phyloP scores from a whole-genome alignment of 1,140 invertebrate species.

The Drosophila ananassae region DNA sequence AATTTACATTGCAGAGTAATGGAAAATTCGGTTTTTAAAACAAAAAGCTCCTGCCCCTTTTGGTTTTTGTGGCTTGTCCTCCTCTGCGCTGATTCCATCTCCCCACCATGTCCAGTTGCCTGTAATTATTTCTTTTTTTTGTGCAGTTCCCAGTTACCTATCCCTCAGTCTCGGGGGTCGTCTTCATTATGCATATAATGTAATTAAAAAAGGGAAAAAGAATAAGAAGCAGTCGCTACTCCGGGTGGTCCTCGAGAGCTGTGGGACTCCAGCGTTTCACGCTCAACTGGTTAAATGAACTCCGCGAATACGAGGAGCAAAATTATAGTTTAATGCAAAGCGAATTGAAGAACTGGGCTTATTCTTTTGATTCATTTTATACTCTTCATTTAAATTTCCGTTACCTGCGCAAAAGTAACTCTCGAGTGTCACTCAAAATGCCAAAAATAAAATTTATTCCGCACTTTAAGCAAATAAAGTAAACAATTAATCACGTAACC shows the following conservation, averaged over 20 bases:
- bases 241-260: constrained; percentile 39
- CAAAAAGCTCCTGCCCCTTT: not conserved
- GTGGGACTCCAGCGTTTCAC: constrained; percentile 18
- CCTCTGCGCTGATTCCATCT: constrained; percentile 71
- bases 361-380: constrained; percentile 6
- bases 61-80: not conserved
- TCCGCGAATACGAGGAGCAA: not conserved
- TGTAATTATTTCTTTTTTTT: constrained; percentile 66
- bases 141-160: constrained; percentile 37
- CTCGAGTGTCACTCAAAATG: constrained; percentile 21
- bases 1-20: not conserved
- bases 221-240: constrained; percentile 31
- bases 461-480: constrained; percentile 46
- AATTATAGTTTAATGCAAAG: constrained; percentile 23
- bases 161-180: constrained; percentile 49
- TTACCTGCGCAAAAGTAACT: constrained; percentile 16
- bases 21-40: not conserved
- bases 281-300: constrained; percentile 44
- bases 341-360: constrained; percentile 10
- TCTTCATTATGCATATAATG: constrained; percentile 77
- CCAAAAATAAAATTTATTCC: constrained; percentile 32
- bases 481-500: constrained; percentile 64
- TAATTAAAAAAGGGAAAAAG: constrained; percentile 66
- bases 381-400: constrained; percentile 12
- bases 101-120: constrained; percentile 53